Base-by-base conservation (phyloP, 1,140 invertebrate genomes). In the Achroia grisella region DNA sequence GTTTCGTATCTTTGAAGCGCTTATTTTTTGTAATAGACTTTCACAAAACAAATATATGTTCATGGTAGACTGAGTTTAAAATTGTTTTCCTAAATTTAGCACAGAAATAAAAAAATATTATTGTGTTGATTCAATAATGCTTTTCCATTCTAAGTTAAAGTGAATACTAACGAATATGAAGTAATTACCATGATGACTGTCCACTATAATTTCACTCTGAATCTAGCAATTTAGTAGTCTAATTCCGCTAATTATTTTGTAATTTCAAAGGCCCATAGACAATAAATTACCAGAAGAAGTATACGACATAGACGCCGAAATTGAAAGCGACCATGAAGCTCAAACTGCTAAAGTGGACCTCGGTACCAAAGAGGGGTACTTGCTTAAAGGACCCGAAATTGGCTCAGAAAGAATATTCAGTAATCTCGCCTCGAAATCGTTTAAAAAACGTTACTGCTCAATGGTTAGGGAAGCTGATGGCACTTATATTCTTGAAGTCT, bases 381-480 rank as follows among this genome's bases (percentile, higher is more conserved):
- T 98, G 41, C 89, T 95, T 69, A 97, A 97, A 86, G 95, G 95
- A 27, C 95, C 96, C 6, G 95, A 96, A 81, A 93, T 93, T 39
- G 89, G 90, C 29, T 92, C 90, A 48, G 94, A 95, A 78, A 89
- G 93, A 42, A 94, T 95, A 87, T 95, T 95, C 85, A 91, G 91
- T 43, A 93, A 95, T 75, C 92, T 95, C 61, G 93, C 93, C 13
- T 93, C 93, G 9, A 95, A 95, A 72, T 96, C 95, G 34, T 97
- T 97, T 70, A 97, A 97, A 86, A 89, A 93, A 74, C 89, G 95
- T 41, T 97, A 93, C 86, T 96, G 95, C 84, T 93, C 93, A 85
- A 87, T 98, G 62, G 88, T 95, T 42, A 93, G 94, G 82, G 94
- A 97, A 85, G 91, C 95, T 23, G 95, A 97, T 81, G 94, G 94